A percentile compares a stretch with the other conserved stretches of the same genome.
Evolutionary conservation across 1,140 invertebrate species (phyloP).

Genomic region (Drosophila bocki): DNA sequence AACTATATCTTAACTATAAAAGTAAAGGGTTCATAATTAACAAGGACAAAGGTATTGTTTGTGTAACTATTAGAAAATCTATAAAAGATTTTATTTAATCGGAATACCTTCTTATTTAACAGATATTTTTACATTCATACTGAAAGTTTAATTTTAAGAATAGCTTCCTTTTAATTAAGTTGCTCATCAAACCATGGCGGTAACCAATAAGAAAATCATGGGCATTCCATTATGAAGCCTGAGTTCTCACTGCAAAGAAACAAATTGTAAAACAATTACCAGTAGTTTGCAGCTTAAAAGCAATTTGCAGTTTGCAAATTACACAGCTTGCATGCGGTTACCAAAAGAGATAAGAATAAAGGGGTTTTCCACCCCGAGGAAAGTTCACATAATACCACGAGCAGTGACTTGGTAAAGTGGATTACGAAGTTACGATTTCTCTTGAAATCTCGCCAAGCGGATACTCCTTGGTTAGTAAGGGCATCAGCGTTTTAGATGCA

Average conservation of each 20-base stretch:
- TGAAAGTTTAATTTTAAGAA: not conserved
- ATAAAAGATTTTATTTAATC: no score
- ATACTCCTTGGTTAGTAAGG: not conserved
- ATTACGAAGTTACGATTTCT: not conserved
- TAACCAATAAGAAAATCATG: not conserved
- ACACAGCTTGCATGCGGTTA: slow-evolving; percentile 4
- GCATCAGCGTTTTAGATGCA: not conserved
- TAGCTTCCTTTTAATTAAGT: not conserved
- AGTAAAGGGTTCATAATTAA: no score
- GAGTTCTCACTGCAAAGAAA: not conserved
- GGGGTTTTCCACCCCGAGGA: not conserved
- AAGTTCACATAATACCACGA: slow-evolving; percentile 7
- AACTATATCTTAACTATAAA: no score
- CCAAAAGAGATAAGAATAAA: slow-evolving; percentile 1
- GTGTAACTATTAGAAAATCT: no score
- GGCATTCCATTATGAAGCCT: not conserved
- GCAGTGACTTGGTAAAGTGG: not conserved
- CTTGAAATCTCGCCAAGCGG: not conserved
- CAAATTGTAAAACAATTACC: slow-evolving; percentile 10
- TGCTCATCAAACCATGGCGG: not conserved
- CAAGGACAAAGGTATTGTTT: no score
- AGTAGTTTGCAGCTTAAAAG: slow-evolving; percentile 1
- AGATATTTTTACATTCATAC: not conserved
- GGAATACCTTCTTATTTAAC: not conserved
- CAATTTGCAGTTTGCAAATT: slow-evolving; percentile 16